Evolutionary conservation across 2,797 vertebrate genomes (phyloP).

Genomic region (Euthynnus affinis): DNA sequence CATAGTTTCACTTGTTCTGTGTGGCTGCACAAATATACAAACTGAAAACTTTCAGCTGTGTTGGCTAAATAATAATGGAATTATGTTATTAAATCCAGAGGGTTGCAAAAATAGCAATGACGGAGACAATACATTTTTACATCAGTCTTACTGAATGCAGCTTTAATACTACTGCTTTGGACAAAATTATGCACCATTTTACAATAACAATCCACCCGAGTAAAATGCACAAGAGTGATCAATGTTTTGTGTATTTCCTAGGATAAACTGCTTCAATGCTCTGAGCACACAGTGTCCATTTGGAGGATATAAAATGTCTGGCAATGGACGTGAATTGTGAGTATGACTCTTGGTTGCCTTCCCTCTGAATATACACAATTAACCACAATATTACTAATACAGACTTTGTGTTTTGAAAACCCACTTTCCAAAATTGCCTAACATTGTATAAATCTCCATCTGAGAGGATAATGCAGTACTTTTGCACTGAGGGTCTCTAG

Average conservation of each 20-base stretch:
- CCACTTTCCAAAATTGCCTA: conserved; percentile 59
- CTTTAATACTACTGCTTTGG: conserved; percentile 29
- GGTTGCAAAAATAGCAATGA: conserved; percentile 42
- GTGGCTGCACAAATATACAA: conserved; percentile 40
- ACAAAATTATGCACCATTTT: conserved; percentile 46
- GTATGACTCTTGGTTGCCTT: conserved; percentile 77
- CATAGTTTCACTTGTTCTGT: conserved; percentile 8
- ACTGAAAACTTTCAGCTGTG: conserved; percentile 43
- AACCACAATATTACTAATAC: conserved; percentile 59
- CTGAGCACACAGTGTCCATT: conserved; percentile 99
- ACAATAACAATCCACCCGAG: conserved; percentile 41
- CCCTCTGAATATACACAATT: conserved; percentile 55
- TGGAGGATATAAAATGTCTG: conserved; percentile 99
- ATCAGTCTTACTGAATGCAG: conserved; percentile 31
- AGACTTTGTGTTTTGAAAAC: conserved; percentile 67
- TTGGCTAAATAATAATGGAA: conserved; percentile 56
- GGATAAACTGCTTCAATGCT: conserved; percentile 99
- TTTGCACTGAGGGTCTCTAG: conserved; percentile 18
- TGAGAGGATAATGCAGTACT: conserved; percentile 51
- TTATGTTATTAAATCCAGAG: conserved; percentile 40
- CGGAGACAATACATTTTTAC: conserved; percentile 31
- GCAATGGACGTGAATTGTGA: conserved; percentile 99
- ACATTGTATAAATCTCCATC: conserved; percentile 53
- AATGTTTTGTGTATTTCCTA: conserved; percentile 83
- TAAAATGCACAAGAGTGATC: conserved; percentile 63